Conservation (phyloP, 2,888 invertebrate genomes). For the Strigamia transsilvanica region DNA sequence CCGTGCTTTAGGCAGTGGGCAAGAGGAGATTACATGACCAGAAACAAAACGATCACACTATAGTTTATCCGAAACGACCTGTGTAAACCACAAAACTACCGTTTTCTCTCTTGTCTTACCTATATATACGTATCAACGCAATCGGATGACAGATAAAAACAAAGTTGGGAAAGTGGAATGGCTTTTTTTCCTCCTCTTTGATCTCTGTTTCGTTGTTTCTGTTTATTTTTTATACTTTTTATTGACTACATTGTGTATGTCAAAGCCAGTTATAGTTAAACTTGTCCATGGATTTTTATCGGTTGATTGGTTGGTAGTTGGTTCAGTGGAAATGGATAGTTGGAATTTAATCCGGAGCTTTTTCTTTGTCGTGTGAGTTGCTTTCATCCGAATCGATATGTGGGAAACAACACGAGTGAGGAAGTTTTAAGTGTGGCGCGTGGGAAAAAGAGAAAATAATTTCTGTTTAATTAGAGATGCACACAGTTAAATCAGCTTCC, state of each 20-base stretch:
- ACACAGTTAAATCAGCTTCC: constrained; percentile 47
- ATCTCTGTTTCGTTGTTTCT: neutral
- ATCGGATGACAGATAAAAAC: constrained; percentile 43
- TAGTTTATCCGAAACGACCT: constrained; percentile 45
- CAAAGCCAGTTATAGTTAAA: constrained; percentile 14
- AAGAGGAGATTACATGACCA: constrained; percentile 48
- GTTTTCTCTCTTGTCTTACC: constrained; percentile 25
- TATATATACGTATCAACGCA: constrained; percentile 34
- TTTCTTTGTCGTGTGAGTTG: constrained; percentile 15
- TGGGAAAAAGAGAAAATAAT: constrained; percentile 48
- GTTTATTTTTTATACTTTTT: neutral
- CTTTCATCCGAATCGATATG: constrained; percentile 15
- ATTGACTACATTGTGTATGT: constrained; percentile 4
- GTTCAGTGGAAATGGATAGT: constrained; percentile 25
- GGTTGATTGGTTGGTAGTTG: constrained; percentile 4
- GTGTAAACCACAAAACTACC: constrained; percentile 49
- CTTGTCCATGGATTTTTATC: constrained; percentile 15
- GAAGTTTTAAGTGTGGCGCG: constrained; percentile 29
- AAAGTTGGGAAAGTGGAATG: constrained; percentile 2
- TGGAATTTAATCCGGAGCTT: constrained; percentile 24
- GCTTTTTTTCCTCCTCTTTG: neutral
- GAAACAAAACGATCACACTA: constrained; percentile 38
- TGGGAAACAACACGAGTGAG: constrained; percentile 45
- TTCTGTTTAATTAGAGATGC: constrained; percentile 49
- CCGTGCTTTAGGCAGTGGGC: constrained; percentile 15